phyloP scores from a whole-genome alignment of 2,113 vertebrate genomes.

The Cyprinodon tularosa region DNA sequence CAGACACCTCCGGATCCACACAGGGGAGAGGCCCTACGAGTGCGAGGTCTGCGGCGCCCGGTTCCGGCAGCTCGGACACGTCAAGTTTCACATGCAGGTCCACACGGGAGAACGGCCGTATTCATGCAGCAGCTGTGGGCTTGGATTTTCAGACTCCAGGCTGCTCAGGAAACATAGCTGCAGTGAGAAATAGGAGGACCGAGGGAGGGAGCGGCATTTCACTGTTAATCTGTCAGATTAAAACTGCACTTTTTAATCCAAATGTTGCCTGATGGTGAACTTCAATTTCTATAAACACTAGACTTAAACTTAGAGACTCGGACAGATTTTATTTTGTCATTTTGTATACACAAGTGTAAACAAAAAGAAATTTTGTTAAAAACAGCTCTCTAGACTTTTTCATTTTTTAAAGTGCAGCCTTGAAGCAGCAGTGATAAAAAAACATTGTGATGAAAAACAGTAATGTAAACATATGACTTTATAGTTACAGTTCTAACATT shows the following conservation, averaged over 20 bases:
- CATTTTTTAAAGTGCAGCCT: too few relatives aligned
- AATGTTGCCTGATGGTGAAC: background rate
- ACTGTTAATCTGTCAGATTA: background rate
- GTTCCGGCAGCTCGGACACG: conserved; percentile 70
- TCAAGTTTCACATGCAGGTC: conserved; percentile 75
- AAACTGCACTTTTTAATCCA: background rate
- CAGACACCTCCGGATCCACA: conserved; percentile 65
- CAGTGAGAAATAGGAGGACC: conserved; percentile 4
- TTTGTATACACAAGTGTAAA: too few relatives aligned
- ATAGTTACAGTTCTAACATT: too few relatives aligned
- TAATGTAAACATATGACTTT: too few relatives aligned
- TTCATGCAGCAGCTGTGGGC: conserved; percentile 56
- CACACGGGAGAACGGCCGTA: conserved; percentile 69
- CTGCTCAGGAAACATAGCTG: conserved; percentile 72
- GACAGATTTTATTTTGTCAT: too few relatives aligned
- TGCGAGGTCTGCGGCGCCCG: conserved; percentile 63
- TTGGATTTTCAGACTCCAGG: conserved; percentile 67
- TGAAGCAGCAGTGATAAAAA: too few relatives aligned
- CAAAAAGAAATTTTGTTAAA: too few relatives aligned
- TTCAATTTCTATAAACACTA: background rate
- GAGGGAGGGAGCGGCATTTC: background rate
- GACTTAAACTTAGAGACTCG: background rate
- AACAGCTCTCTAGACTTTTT: too few relatives aligned
- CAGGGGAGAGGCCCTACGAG: conserved; percentile 74
- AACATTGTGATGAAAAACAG: too few relatives aligned